A percentile compares a stretch with the other conserved stretches of the same genome.
These are phyloP conservation scores for Artemisiospiza belli DNA, from an alignment of 2,113 vertebrate genomes.

Conservation along the genomic window DNA sequence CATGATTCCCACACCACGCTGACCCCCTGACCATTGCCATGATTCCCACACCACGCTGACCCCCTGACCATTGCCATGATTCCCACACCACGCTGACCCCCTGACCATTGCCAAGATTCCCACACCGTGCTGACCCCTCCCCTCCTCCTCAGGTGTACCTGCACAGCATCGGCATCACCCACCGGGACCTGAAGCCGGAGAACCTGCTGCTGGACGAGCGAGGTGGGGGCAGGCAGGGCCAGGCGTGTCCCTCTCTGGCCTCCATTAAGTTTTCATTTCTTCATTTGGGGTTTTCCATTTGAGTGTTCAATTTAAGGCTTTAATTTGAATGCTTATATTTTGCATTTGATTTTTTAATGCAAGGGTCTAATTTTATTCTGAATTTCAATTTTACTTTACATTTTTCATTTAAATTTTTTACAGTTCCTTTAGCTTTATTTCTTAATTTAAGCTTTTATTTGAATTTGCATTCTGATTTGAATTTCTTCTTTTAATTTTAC, in stretches of 20 bases:
- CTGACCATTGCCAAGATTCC: too few relatives aligned
- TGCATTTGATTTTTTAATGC: neutral
- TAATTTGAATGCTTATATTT: neutral
- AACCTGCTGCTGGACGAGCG: constrained; percentile 93
- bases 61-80: too few relatives aligned
- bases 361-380: too few relatives aligned
- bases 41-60: neutral
- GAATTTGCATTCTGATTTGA: neutral
- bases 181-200: constrained; percentile 96
- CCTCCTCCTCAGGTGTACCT: constrained; percentile 84
- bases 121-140: neutral
- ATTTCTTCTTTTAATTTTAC: neutral
- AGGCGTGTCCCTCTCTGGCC: fast-evolving
- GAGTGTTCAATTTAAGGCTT: neutral
- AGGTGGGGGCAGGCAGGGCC: constrained; percentile 66
- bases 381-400: neutral
- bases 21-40: too few relatives aligned
- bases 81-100: too few relatives aligned
- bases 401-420: neutral
- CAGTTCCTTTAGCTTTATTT: neutral
- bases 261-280: neutral
- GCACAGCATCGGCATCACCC: constrained; percentile 91
- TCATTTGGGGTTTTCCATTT: too few relatives aligned
- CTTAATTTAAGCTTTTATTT: neutral
- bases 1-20: too few relatives aligned